Evolutionary conservation across 1,140 invertebrate genomes (phyloP).

Genomic region (Rhopalosiphum padi): DNA sequence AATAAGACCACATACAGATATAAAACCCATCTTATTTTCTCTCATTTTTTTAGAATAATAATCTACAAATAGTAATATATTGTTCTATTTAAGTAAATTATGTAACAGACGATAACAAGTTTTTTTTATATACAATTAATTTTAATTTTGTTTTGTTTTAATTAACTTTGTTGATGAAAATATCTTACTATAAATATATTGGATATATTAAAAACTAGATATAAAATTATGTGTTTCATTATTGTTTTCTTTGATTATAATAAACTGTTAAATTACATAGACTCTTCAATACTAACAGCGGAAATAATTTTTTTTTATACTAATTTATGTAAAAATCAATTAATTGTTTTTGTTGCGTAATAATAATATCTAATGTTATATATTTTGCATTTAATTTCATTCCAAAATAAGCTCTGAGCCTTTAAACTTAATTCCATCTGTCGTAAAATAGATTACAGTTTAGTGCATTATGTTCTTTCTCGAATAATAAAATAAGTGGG

Average conservation of each 20-base stretch:
- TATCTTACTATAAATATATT: neutral
- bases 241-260: neutral
- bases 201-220: neutral
- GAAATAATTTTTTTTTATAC: neutral
- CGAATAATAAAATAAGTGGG: conserved; percentile 29
- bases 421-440: neutral
- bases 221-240: neutral
- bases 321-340: neutral
- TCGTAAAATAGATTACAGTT: neutral
- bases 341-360: neutral
- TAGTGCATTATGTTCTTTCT: neutral
- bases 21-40: too few species aligned
- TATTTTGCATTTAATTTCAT: neutral
- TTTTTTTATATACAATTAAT: too few species aligned
- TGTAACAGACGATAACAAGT: too few species aligned
- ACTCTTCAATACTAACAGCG: neutral
- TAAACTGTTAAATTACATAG: neutral
- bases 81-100: too few species aligned
- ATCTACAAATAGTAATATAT: too few species aligned
- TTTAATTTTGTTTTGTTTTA: too few species aligned
- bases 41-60: too few species aligned
- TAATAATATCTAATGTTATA: neutral
- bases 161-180: too few species aligned
- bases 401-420: neutral
- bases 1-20: too few species aligned